Percentiles rank a stretch among this genome's conserved stretches.
phyloP scores from a whole-genome alignment of 2,797 vertebrate genomes.

The Anguilla pacifica region DNA sequence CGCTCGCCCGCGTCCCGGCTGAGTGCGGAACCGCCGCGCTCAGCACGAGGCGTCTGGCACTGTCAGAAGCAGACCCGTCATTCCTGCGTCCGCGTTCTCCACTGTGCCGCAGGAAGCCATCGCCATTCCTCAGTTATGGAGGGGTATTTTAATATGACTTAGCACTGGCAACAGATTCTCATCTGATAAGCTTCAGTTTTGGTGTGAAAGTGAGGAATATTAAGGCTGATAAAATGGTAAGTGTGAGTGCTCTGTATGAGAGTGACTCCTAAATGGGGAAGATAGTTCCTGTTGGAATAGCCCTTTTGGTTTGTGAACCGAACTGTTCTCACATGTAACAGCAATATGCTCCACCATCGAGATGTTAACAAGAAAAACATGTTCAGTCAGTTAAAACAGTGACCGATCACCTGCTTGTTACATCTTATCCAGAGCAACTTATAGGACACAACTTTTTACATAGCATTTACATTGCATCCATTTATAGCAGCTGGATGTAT shows the following conservation, averaged over 20 bases:
- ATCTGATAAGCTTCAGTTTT: background rate
- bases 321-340: too few species aligned
- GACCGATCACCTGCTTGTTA: too few species aligned
- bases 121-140: background rate
- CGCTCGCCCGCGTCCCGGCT: background rate
- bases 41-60: background rate
- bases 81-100: background rate
- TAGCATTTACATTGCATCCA: too few species aligned
- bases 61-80: background rate
- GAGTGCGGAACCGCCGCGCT: background rate
- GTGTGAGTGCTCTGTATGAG: background rate
- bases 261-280: background rate
- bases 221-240: too few species aligned
- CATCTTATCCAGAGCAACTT: too few species aligned
- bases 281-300: too few species aligned
- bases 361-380: too few species aligned
- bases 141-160: background rate
- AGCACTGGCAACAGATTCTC: background rate
- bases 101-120: background rate
- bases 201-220: background rate
- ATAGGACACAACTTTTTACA: too few species aligned
- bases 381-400: too few species aligned
- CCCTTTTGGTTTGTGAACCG: too few species aligned
- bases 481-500: too few species aligned
- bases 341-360: too few species aligned